phyloP scores from a whole-genome alignment of 2,113 vertebrate genomes.

The Corythornis cristatus region DNA sequence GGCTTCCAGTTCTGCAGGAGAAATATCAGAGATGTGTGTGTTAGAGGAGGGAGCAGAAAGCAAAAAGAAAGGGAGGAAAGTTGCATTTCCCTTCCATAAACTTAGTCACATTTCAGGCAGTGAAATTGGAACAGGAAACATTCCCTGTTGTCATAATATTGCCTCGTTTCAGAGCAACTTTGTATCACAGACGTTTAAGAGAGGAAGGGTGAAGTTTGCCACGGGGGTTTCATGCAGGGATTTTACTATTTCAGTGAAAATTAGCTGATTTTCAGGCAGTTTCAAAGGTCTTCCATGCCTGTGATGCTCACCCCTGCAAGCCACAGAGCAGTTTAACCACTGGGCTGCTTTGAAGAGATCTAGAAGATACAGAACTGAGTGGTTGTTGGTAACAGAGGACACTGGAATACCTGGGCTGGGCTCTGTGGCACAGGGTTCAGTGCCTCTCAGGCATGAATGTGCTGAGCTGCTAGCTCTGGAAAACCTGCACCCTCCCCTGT shows the following conservation, averaged over 20 bases:
- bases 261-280: neutral
- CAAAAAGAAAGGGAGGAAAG: neutral
- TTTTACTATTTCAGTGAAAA: neutral
- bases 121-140: neutral
- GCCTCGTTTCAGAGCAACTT: neutral
- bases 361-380: neutral
- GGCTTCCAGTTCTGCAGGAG: neutral
- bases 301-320: neutral
- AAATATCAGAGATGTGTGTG: neutral
- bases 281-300: neutral
- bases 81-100: neutral
- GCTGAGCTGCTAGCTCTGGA: neutral
- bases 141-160: neutral
- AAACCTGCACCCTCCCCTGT: neutral
- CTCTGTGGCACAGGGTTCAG: neutral
- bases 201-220: neutral
- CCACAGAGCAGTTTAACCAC: neutral
- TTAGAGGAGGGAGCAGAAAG: neutral
- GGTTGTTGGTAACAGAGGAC: neutral
- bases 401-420: neutral
- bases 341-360: neutral
- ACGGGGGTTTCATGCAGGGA: accelerated
- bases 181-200: neutral
- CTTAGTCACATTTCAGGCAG: neutral
- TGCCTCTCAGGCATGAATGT: neutral